These are phyloP conservation scores for Drosophila trapezifrons DNA, from an alignment of 1,140 invertebrate genomes.

Conservation along the genomic window DNA sequence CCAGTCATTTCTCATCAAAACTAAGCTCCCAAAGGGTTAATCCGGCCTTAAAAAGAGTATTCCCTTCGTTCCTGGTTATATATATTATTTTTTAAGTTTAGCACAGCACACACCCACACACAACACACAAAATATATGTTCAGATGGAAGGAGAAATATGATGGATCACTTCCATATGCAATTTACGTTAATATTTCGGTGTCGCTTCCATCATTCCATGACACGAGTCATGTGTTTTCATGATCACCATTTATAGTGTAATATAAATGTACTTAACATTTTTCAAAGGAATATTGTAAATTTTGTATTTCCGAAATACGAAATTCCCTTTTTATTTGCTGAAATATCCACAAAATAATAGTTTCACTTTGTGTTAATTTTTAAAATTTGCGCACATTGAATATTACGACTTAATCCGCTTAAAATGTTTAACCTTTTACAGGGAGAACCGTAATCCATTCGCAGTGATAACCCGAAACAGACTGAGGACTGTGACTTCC, in stretches of 20 bases:
- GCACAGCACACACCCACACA: slow-evolving; percentile 44
- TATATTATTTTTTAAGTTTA: slow-evolving; percentile 42
- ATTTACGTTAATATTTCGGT: slow-evolving; percentile 78
- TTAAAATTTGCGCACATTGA: background rate
- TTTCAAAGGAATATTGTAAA: background rate
- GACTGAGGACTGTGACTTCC: slow-evolving; percentile 52
- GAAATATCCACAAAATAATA: background rate
- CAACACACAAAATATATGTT: slow-evolving; percentile 27
- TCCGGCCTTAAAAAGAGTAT: slow-evolving; percentile 2
- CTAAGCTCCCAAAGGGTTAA: background rate
- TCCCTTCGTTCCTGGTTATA: slow-evolving; percentile 14
- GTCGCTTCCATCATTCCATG: slow-evolving; percentile 50
- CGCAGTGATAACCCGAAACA: slow-evolving; percentile 55
- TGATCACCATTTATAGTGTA: slow-evolving; percentile 29
- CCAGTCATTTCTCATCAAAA: no score
- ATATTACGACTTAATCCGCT: slow-evolving; percentile 17
- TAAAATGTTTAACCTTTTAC: slow-evolving; percentile 9
- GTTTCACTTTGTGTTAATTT: background rate
- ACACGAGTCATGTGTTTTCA: slow-evolving; percentile 51
- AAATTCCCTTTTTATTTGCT: background rate
- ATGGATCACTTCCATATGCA: slow-evolving; percentile 83
- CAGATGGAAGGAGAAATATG: slow-evolving; percentile 56
- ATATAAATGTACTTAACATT: slow-evolving; percentile 16
- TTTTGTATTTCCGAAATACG: background rate
- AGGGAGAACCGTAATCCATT: slow-evolving; percentile 37